These are phyloP conservation scores for Hippocampus zosterae DNA, from an alignment of 2,113 vertebrate species.

Conservation along the genomic window DNA sequence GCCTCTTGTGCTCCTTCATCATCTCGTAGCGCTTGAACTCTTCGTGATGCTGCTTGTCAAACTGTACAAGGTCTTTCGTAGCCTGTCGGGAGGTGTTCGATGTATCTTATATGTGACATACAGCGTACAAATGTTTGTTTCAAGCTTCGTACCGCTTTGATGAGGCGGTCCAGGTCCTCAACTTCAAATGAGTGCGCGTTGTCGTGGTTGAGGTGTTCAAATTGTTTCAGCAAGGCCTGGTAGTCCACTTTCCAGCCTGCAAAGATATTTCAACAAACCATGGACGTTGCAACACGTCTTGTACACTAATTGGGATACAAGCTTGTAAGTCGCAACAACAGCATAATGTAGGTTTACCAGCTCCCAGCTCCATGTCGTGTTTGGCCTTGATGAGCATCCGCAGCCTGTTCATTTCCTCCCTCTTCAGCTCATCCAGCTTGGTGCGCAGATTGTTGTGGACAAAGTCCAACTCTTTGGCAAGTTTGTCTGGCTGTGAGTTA, in stretches of 20 bases:
- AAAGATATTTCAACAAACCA: neutral
- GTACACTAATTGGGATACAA: constrained; percentile 16
- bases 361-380: constrained; percentile 79
- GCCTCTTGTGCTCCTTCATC: constrained; percentile 88
- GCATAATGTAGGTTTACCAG: constrained; percentile 40
- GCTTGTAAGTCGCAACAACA: neutral
- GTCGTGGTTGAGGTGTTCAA: constrained; percentile 88
- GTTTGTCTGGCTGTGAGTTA: constrained; percentile 78
- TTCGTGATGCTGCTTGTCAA: constrained; percentile 84
- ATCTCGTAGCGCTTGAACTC: constrained; percentile 93
- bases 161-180: constrained; percentile 87
- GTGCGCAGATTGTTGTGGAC: constrained; percentile 89
- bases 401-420: constrained; percentile 88
- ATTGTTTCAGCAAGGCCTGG: constrained; percentile 85
- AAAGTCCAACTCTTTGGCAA: constrained; percentile 92
- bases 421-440: constrained; percentile 89
- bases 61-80: constrained; percentile 86
- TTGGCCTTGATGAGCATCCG: constrained; percentile 91
- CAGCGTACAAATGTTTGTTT: neutral
- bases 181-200: constrained; percentile 90
- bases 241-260: constrained; percentile 73
- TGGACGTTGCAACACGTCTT: constrained; percentile 7
- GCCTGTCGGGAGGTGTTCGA: constrained; percentile 63
- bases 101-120: neutral
- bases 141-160: constrained; percentile 77